Evolutionary conservation across 2,797 vertebrate species (phyloP).

Genomic region (Micropoecilia bifurca): DNA sequence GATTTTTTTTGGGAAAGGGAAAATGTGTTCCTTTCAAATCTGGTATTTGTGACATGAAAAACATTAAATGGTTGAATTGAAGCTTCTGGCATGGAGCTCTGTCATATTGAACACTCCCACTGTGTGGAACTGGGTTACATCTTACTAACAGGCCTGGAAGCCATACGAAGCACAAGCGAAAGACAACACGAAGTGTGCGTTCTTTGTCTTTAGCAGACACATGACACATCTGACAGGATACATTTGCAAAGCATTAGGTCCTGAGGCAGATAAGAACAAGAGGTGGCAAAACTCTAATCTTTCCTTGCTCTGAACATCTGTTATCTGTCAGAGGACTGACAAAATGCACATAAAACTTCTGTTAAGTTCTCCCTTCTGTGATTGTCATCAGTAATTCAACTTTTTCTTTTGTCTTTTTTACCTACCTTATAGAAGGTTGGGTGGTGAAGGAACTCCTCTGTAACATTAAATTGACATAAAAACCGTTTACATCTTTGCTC

Average conservation of each 20-base stretch:
- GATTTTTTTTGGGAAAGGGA: too few relatives aligned
- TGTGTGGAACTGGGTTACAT: slow-evolving; percentile 29
- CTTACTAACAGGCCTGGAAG: slow-evolving; percentile 46
- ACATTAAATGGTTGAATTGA: slow-evolving; percentile 26
- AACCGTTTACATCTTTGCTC: too few relatives aligned
- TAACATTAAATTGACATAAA: neutral
- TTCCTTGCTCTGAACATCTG: slow-evolving; percentile 25
- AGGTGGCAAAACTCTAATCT: slow-evolving; percentile 40
- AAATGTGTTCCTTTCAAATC: neutral
- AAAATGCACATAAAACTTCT: slow-evolving; percentile 22
- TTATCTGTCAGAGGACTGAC: slow-evolving; percentile 27
- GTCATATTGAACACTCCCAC: slow-evolving; percentile 29
- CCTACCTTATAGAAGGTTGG: neutral
- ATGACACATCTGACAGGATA: slow-evolving; percentile 34
- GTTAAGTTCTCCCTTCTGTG: slow-evolving; percentile 3
- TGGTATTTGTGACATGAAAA: neutral
- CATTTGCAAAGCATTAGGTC: slow-evolving; percentile 39
- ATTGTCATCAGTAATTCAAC: neutral
- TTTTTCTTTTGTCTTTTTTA: neutral
- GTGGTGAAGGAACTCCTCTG: neutral
- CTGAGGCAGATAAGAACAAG: slow-evolving; percentile 28
- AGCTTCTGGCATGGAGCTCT: slow-evolving; percentile 5
- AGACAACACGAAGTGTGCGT: slow-evolving; percentile 25
- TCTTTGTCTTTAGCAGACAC: slow-evolving; percentile 12
- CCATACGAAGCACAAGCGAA: slow-evolving; percentile 36